phyloP scores from a whole-genome alignment of 2,888 invertebrate genomes.

The Spatulosminthurus flaviceps region DNA sequence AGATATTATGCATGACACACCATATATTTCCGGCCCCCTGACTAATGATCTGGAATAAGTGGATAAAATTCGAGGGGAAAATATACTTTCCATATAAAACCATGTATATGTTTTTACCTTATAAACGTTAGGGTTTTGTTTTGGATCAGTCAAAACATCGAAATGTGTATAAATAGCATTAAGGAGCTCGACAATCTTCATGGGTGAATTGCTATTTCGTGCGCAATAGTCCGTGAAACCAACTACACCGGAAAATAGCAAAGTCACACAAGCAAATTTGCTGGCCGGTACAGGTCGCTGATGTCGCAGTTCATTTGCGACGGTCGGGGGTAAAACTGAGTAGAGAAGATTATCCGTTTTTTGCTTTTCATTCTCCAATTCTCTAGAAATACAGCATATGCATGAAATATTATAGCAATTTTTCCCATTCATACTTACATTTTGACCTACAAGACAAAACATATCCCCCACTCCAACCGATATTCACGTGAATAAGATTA shows the following conservation, averaged over 20 bases:
- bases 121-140: constrained; percentile 91
- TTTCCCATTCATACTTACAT: too few relatives aligned
- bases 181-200: constrained; percentile 94
- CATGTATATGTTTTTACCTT: constrained; percentile 83
- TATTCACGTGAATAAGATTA: too few relatives aligned
- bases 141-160: constrained; percentile 91
- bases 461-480: too few relatives aligned
- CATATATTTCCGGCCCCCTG: too few relatives aligned
- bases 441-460: too few relatives aligned
- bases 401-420: background rate
- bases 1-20: too few relatives aligned
- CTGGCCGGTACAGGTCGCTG: constrained; percentile 88
- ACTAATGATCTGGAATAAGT: too few relatives aligned
- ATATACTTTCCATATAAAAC: too few relatives aligned
- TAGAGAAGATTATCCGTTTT: constrained; percentile 94
- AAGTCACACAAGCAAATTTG: constrained; percentile 88
- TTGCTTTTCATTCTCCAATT: constrained; percentile 91
- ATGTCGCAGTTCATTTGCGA: constrained; percentile 93
- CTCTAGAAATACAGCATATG: constrained; percentile 67
- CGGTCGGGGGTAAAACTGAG: constrained; percentile 91
- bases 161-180: constrained; percentile 94
- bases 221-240: constrained; percentile 93
- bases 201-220: constrained; percentile 89
- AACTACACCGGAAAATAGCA: constrained; percentile 93
- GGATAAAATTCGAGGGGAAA: too few relatives aligned